A percentile compares a stretch with the other conserved stretches of the same genome.
These are phyloP conservation scores for Vulpes ferrilata DNA, from an alignment of 2,113 vertebrate species.

Conservation along the genomic window DNA sequence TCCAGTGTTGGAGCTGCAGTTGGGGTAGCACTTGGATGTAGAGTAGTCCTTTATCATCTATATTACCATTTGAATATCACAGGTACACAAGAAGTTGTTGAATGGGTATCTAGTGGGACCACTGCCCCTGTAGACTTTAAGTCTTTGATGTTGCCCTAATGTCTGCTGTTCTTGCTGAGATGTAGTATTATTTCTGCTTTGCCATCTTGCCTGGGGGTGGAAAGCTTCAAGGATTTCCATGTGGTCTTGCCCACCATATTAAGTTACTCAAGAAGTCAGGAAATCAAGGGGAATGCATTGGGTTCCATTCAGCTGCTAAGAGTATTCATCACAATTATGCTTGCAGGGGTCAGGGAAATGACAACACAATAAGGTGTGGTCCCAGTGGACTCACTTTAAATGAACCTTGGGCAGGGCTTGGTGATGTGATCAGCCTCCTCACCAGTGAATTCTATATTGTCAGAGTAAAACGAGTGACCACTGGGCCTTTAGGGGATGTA, in stretches of 20 bases:
- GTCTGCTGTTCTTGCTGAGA: not conserved
- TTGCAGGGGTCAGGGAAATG: not conserved
- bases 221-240: not conserved
- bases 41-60: not conserved
- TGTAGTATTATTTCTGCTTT: not conserved
- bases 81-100: not conserved
- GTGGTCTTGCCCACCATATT: not conserved
- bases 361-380: not conserved
- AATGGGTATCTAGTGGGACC: not conserved
- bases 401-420: not conserved
- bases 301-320: not conserved
- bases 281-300: not conserved
- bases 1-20: accelerated
- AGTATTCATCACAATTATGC: not conserved
- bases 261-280: not conserved
- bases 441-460: not conserved
- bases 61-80: not conserved
- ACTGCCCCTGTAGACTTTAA: not conserved
- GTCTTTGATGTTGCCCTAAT: not conserved
- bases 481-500: not conserved
- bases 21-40: not conserved
- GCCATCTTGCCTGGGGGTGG: not conserved
- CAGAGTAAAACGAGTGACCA: not conserved
- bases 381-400: not conserved
- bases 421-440: not conserved